phyloP scores from a whole-genome alignment of 2,888 invertebrate genomes.

The Drosophila incognita region DNA sequence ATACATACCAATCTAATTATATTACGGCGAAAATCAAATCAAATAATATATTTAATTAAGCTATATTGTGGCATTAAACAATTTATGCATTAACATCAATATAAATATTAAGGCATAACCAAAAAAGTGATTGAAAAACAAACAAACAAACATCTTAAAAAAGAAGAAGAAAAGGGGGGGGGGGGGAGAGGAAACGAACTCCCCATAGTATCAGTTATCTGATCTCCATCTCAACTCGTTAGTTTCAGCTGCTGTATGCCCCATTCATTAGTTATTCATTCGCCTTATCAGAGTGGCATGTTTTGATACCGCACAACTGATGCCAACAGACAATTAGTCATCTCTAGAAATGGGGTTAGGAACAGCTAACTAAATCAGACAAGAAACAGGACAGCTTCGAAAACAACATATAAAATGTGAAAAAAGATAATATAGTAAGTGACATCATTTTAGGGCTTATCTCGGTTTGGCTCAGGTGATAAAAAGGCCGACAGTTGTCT shows the following conservation, averaged over 20 bases:
- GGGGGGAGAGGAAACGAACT: not conserved
- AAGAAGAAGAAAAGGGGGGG: no score
- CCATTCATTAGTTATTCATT: conserved; percentile 49
- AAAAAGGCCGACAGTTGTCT: conserved; percentile 4
- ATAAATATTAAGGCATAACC: not conserved
- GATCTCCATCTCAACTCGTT: not conserved
- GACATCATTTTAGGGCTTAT: conserved; percentile 33
- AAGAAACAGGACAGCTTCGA: conserved; percentile 17
- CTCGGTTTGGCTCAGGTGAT: conserved; percentile 9
- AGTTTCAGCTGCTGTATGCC: conserved; percentile 9
- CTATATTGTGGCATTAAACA: conserved; percentile 19
- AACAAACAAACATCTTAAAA: not conserved
- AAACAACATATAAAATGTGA: conserved; percentile 1
- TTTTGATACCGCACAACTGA: conserved; percentile 1
- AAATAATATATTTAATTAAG: conserved; percentile 32
- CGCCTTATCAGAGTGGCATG: conserved; percentile 39
- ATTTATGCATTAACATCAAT: not conserved
- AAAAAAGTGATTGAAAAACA: not conserved
- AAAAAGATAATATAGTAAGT: conserved; percentile 9
- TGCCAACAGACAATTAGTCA: conserved; percentile 25
- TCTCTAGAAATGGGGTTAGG: conserved; percentile 20
- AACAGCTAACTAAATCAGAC: conserved; percentile 9
- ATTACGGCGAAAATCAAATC: conserved; percentile 14
- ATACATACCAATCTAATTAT: conserved; percentile 24
- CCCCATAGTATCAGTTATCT: not conserved